Evolutionary conservation across 2,113 vertebrate genomes (phyloP).

Genomic region (Callospermophilus lateralis): DNA sequence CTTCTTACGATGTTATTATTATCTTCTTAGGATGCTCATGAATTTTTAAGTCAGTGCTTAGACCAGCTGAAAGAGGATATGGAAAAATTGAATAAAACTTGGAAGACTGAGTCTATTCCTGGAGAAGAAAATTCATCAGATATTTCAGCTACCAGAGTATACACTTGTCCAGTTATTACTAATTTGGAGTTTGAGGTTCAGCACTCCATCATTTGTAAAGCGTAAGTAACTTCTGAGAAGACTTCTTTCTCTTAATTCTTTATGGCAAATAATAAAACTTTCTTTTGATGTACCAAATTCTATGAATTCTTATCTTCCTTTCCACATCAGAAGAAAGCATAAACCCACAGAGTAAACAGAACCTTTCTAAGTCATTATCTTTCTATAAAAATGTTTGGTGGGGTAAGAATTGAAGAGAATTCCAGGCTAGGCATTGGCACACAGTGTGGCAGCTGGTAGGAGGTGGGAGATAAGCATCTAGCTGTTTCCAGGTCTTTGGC

Average conservation of each 20-base stretch:
- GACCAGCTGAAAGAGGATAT: slow-evolving; percentile 99
- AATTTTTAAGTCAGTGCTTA: slow-evolving; percentile 99
- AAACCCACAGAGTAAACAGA: background rate
- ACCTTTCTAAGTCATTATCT: background rate
- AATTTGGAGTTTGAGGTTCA: slow-evolving; percentile 99
- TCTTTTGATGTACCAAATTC: background rate
- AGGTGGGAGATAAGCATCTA: background rate
- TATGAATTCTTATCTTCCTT: background rate
- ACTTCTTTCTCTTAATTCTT: background rate
- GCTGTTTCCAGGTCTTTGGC: background rate
- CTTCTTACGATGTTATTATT: slow-evolving; percentile 92
- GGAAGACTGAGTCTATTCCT: slow-evolving; percentile 90
- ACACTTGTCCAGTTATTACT: slow-evolving; percentile 96
- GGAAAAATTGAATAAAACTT: slow-evolving; percentile 97
- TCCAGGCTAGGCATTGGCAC: background rate
- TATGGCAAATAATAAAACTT: background rate
- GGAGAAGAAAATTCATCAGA: slow-evolving; percentile 91
- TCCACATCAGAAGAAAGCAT: background rate
- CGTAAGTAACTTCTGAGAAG: slow-evolving; percentile 88
- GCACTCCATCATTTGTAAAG: slow-evolving; percentile 98
- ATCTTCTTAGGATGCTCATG: slow-evolving; percentile 94
- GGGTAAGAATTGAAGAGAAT: background rate
- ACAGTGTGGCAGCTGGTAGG: background rate
- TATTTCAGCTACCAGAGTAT: slow-evolving; percentile 92
- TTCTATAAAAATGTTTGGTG: background rate